Evolutionary conservation across 2,888 invertebrate species (phyloP), one percentile per base, ranked within the genome.

Genomic region (Camptogramma bilineatum): DNA sequence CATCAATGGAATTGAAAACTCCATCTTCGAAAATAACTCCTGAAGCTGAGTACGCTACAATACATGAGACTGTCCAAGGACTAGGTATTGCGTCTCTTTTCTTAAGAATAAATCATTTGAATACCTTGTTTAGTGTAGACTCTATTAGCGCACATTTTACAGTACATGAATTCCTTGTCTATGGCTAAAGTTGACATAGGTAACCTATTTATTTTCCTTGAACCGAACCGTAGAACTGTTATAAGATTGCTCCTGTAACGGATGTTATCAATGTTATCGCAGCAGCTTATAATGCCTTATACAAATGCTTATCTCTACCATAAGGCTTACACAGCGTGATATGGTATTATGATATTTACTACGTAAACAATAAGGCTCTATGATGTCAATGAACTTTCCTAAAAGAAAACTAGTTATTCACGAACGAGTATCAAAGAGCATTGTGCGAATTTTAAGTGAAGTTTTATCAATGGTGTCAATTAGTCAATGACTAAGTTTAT

Each of bases 341-440:
- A 62, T 52, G 39, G 56, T 53, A 71, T 68, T 74, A 70, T 73
- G 62, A 60, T 57, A 70, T 72, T 67, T 28, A 70, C 64, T 66
- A 47, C 51, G 58, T 68, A 57, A 59, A 63, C 46, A 52, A 58
- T 61, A 72, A 55, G 65, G 61, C 17, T 62, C 21, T 39, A 54
- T 66, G 46, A 62, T 82, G 86, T 66, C 89, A 76, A 82, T 90
- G 90, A 92, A 91, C 92, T 78, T 76, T 73, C 76, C 80, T 76
- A 83, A 88, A 89, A 82, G 79, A 71, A 88, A 90, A 88, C 88
- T 84, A 82, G 90, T 90, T 88, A 81, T 80, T 77, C 78, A 77
- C 79, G 80, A 81, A 84, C 81, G 73, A 76, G 79, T 80, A 74
- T 79, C 72, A 79, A 72, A 73, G 78, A 80, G 75, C 76, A 73